Conservation (phyloP, 1,140 invertebrate species). For the Archivesica marissinica region DNA sequence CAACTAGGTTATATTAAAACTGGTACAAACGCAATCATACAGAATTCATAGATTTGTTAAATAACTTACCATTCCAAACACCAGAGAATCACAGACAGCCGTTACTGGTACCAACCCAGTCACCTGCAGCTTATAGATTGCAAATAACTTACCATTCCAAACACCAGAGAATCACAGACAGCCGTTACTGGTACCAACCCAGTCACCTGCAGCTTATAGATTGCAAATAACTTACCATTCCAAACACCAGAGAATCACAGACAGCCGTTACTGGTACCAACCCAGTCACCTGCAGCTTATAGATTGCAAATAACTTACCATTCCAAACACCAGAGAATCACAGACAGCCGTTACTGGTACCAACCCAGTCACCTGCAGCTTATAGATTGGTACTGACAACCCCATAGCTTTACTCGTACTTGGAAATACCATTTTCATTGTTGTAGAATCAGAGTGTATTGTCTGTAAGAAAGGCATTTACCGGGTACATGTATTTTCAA, state of each 20-base stretch:
- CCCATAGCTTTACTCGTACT: slow-evolving; percentile 62
- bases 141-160: slow-evolving; percentile 68
- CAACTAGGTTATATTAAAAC: too few species aligned
- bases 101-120: slow-evolving; percentile 54
- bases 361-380: slow-evolving; percentile 49
- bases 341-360: slow-evolving; percentile 67
- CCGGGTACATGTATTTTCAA: too few species aligned
- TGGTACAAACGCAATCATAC: slow-evolving; percentile 56
- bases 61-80: slow-evolving; percentile 72
- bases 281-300: slow-evolving; percentile 1
- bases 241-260: slow-evolving; percentile 75
- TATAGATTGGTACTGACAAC: slow-evolving; percentile 62
- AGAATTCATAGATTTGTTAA: background rate
- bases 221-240: slow-evolving; percentile 61
- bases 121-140: background rate
- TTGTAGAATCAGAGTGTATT: slow-evolving; percentile 58
- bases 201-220: background rate
- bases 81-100: slow-evolving; percentile 71
- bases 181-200: slow-evolving; percentile 55
- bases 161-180: slow-evolving; percentile 74
- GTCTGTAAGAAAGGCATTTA: too few species aligned
- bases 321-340: slow-evolving; percentile 74
- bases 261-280: slow-evolving; percentile 62
- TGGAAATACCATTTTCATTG: slow-evolving; percentile 63
- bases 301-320: slow-evolving; percentile 56